Percentiles rank a stretch among this genome's conserved stretches.
Evolutionary conservation across 2,113 vertebrate genomes (phyloP).

Genomic region (Pomatostomus ruficeps): DNA sequence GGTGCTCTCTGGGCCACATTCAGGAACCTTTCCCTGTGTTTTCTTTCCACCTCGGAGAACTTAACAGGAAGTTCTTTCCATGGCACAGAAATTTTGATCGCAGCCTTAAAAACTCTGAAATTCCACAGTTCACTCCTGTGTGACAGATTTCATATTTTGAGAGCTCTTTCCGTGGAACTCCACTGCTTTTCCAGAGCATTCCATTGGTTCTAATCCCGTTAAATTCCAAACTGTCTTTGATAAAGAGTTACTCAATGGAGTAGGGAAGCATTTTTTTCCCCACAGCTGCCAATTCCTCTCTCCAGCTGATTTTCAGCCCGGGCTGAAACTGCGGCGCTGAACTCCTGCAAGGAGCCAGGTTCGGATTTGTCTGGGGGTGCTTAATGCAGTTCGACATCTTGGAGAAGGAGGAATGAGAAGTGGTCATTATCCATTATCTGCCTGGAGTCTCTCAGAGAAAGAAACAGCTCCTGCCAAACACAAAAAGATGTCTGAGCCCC

Average conservation of each 20-base stretch:
- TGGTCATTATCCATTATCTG: slow-evolving; percentile 80
- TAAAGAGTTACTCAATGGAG: neutral
- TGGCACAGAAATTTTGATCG: neutral
- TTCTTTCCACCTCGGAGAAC: neutral
- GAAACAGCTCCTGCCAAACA: slow-evolving; percentile 63
- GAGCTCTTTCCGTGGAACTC: neutral
- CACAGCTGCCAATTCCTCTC: slow-evolving; percentile 7
- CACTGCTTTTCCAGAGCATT: neutral
- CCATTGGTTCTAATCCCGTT: neutral
- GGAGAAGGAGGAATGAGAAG: slow-evolving; percentile 71
- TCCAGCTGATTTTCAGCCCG: slow-evolving; percentile 30
- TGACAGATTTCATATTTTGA: neutral
- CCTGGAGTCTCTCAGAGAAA: slow-evolving; percentile 72
- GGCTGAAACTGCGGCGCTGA: slow-evolving; percentile 40
- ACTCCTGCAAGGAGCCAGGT: slow-evolving; percentile 60
- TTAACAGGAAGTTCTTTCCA: neutral
- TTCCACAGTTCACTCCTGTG: neutral
- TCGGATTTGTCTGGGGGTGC: slow-evolving; percentile 60
- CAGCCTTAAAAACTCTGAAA: neutral
- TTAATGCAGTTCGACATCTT: slow-evolving; percentile 74
- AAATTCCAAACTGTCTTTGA: neutral
- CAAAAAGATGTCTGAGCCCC: slow-evolving; percentile 69
- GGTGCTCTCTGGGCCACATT: neutral
- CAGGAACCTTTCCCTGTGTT: neutral
- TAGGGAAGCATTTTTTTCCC: neutral